Percentiles rank a stretch among this genome's conserved stretches.
These are phyloP conservation scores for Pachypsylla venusta DNA, from an alignment of 1,140 invertebrate genomes.

Conservation along the genomic window DNA sequence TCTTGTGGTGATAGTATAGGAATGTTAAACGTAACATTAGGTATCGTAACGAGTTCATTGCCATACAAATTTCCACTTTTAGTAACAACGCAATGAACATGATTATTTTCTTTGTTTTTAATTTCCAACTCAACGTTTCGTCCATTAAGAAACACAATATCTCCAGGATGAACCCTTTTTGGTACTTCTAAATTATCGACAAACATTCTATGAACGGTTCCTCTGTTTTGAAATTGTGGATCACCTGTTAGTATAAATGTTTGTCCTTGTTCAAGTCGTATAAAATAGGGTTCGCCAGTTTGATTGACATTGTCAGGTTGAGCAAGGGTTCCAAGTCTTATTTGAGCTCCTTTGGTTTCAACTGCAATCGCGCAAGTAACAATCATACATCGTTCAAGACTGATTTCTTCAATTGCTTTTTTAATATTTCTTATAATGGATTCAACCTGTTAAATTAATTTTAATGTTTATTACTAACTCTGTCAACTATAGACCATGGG, in stretches of 20 bases:
- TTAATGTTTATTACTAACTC: no score
- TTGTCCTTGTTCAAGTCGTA: neutral
- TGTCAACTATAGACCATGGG: no score
- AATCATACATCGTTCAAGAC: neutral
- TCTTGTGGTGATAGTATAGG: conserved; percentile 98
- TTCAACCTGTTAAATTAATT: no score
- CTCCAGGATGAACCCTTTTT: neutral
- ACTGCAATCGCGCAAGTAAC: neutral
- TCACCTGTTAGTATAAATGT: neutral
- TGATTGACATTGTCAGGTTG: neutral
- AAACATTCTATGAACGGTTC: neutral
- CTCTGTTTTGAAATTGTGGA: neutral
- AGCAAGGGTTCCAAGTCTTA: neutral
- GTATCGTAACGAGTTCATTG: conserved; percentile 91
- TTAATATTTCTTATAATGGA: neutral
- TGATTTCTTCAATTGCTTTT: neutral
- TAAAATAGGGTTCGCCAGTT: neutral
- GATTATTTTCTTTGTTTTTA: neutral
- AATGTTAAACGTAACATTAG: conserved; percentile 86
- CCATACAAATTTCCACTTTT: conserved; percentile 94
- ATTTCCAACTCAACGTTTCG: neutral
- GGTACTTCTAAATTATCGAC: neutral
- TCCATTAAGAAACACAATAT: neutral
- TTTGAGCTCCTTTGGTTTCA: neutral
- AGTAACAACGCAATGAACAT: conserved; percentile 37